Percentiles rank a stretch among this genome's conserved stretches.
Evolutionary conservation across 2,888 invertebrate genomes (phyloP).

Genomic region (Panopea generosa): DNA sequence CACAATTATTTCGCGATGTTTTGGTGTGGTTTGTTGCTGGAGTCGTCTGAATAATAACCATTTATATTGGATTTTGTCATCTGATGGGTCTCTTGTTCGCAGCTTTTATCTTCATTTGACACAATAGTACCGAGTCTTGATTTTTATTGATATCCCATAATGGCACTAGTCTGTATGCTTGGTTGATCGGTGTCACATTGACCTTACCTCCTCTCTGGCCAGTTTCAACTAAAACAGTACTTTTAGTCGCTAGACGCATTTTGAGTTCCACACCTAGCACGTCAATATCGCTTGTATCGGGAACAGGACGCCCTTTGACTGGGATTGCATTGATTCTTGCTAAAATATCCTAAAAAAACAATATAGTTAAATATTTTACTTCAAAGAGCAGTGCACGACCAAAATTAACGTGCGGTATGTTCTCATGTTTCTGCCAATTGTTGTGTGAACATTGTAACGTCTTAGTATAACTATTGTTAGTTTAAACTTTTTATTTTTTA

Average conservation of each 20-base stretch:
- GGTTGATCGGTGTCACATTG: conserved; percentile 13
- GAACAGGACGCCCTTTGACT: conserved; percentile 31
- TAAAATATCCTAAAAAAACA: conserved; percentile 30
- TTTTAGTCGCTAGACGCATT: conserved; percentile 42
- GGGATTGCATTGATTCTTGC: conserved; percentile 36
- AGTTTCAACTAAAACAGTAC: conserved; percentile 29
- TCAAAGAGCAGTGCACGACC: too few species aligned
- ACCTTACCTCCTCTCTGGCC: conserved; percentile 26
- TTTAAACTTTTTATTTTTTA: too few species aligned
- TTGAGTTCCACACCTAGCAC: conserved; percentile 50
- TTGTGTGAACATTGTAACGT: too few species aligned
- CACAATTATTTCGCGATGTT: too few species aligned
- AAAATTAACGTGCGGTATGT: too few species aligned
- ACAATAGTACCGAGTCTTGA: conserved; percentile 41
- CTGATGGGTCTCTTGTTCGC: too few species aligned
- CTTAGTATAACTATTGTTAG: too few species aligned
- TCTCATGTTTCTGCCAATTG: too few species aligned
- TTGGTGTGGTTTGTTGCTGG: too few species aligned
- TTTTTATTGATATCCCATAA: conserved; percentile 35
- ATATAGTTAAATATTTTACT: too few species aligned
- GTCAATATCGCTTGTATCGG: conserved; percentile 25
- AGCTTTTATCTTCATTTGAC: conserved; percentile 33
- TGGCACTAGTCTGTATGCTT: conserved; percentile 29
- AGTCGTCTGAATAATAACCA: too few species aligned
- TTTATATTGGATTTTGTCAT: too few species aligned